These are phyloP conservation scores for Pyrgilauda ruficollis DNA, from an alignment of 2,113 vertebrate genomes.

Conservation along the genomic window DNA sequence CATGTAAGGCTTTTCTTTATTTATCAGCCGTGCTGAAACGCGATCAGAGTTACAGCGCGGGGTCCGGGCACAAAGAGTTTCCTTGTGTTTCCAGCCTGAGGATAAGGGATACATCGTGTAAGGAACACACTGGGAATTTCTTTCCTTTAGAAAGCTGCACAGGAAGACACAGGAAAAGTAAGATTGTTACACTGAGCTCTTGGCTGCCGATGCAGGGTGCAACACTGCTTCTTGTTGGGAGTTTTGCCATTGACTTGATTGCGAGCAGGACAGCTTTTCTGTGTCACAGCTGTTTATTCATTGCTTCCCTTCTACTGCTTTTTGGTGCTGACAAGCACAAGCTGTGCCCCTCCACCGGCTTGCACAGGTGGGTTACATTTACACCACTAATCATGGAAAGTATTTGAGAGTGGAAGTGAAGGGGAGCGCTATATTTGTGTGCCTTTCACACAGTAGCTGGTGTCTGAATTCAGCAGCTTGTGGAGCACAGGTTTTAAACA, in stretches of 20 bases:
- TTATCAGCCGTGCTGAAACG: neutral
- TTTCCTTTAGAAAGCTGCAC: neutral
- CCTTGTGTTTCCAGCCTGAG: neutral
- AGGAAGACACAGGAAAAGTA: neutral
- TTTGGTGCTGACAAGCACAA: neutral
- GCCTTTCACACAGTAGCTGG: fast-evolving
- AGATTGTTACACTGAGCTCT: neutral
- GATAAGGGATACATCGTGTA: neutral
- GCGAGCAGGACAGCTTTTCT: neutral
- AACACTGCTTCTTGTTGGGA: neutral
- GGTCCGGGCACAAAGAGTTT: neutral
- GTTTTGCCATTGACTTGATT: neutral
- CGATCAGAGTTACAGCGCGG: neutral
- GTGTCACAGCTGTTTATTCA: neutral
- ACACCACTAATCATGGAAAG: neutral
- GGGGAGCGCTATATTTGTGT: fast-evolving
- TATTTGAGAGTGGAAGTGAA: neutral
- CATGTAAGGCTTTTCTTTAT: conserved; percentile 31
- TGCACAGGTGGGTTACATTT: neutral
- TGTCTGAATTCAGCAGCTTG: neutral
- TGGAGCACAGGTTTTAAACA: fast-evolving
- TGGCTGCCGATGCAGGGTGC: neutral
- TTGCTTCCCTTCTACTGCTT: neutral
- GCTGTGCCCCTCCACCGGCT: neutral
- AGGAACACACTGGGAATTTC: neutral